A percentile compares a stretch with the other conserved stretches of the same genome.
These are phyloP conservation scores for Euthynnus affinis DNA, from an alignment of 2,797 vertebrate genomes.

Conservation along the genomic window DNA sequence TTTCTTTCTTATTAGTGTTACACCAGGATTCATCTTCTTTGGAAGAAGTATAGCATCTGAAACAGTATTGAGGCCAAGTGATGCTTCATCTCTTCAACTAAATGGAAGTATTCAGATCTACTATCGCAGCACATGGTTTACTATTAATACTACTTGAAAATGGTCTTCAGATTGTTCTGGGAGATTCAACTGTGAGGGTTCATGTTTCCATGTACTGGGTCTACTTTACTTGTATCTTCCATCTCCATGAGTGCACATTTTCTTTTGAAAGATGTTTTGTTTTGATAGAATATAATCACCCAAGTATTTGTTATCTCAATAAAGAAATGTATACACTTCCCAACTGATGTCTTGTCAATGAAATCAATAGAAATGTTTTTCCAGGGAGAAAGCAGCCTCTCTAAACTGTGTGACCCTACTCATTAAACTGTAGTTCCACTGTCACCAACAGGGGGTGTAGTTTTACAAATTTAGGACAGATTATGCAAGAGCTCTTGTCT, in stretches of 20 bases:
- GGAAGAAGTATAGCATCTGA: not conserved
- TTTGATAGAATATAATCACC: not conserved
- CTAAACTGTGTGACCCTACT: not conserved
- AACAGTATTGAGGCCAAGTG: not conserved
- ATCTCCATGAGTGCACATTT: not conserved
- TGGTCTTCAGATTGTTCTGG: not conserved
- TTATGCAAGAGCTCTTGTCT: conserved; percentile 45
- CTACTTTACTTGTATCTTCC: not conserved
- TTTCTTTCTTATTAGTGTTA: not conserved
- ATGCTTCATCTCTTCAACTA: not conserved
- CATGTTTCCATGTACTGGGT: not conserved
- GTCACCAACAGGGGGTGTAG: conserved; percentile 54
- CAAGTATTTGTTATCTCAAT: not conserved
- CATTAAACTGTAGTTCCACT: not conserved
- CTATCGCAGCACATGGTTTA: too few species aligned
- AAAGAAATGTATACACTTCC: not conserved
- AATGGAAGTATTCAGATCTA: not conserved
- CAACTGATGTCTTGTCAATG: not conserved
- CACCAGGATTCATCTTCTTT: not conserved
- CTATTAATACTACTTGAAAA: not conserved
- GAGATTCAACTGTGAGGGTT: not conserved
- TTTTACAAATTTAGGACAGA: conserved; percentile 31
- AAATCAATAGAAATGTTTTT: not conserved
- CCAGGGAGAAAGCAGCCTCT: not conserved
- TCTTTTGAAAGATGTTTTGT: not conserved